phyloP scores from a whole-genome alignment of 2,888 invertebrate species.

The Beris morrisii region DNA sequence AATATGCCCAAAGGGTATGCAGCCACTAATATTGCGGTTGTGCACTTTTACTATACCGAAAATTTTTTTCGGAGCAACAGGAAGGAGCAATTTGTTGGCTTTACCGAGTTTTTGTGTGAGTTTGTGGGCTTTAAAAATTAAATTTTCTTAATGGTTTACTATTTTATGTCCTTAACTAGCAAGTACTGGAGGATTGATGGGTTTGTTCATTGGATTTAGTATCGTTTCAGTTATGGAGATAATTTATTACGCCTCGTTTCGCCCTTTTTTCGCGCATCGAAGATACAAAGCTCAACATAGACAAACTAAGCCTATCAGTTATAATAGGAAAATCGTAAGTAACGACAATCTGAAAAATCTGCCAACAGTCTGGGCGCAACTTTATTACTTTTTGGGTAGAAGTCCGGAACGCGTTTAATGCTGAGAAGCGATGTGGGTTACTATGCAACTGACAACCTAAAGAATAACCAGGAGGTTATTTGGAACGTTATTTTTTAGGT shows the following conservation, averaged over 20 bases:
- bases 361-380: too few relatives aligned
- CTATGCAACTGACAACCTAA: too few relatives aligned
- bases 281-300: conserved; percentile 9
- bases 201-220: conserved; percentile 81
- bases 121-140: not conserved
- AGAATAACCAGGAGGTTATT: too few relatives aligned
- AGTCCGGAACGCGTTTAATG: too few relatives aligned
- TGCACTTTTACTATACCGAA: conserved; percentile 73
- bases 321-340: conserved; percentile 5
- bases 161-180: conserved; percentile 57
- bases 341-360: not conserved
- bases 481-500: too few relatives aligned
- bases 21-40: conserved; percentile 66
- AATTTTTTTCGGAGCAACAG: conserved; percentile 70
- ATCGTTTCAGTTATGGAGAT: conserved; percentile 75
- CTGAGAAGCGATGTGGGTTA: too few relatives aligned
- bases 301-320: not conserved
- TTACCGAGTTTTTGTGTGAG: conserved; percentile 78
- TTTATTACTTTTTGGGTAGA: too few relatives aligned
- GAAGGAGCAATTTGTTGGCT: conserved; percentile 77
- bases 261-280: conserved; percentile 59
- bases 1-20: conserved; percentile 33
- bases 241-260: conserved; percentile 67
- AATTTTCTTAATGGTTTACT: not conserved
- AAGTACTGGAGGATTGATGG: conserved; percentile 76